Percentiles rank a stretch among this genome's conserved stretches.
These are phyloP conservation scores for Alectura lathami DNA, from an alignment of 2,113 vertebrate genomes.

Conservation along the genomic window DNA sequence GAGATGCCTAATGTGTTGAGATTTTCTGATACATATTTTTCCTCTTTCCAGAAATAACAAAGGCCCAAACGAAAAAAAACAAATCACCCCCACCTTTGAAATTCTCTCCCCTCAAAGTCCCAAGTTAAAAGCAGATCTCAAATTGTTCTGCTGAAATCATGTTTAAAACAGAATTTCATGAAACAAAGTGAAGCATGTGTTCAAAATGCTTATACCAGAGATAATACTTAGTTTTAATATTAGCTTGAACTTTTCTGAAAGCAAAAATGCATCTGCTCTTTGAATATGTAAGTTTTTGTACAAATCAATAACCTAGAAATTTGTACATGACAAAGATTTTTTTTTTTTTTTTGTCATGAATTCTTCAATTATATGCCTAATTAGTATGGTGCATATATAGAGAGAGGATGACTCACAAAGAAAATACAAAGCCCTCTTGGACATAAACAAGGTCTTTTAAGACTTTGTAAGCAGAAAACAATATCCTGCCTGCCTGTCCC, in stretches of 20 bases:
- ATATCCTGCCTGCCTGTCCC: not conserved
- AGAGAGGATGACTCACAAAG: not conserved
- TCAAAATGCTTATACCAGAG: not conserved
- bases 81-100: not conserved
- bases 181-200: not conserved
- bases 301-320: not conserved
- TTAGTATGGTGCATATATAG: not conserved
- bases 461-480: not conserved
- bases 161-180: slow-evolving; percentile 1
- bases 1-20: not conserved
- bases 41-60: not conserved
- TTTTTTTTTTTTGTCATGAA: not conserved
- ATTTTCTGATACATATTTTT: not conserved
- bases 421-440: not conserved
- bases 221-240: not conserved
- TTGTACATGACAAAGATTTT: not conserved
- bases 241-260: not conserved
- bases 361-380: not conserved
- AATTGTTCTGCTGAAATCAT: slow-evolving; percentile 44
- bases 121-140: not conserved
- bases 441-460: not conserved
- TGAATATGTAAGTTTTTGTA: not conserved
- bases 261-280: not conserved
- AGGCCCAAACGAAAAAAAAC: not conserved
- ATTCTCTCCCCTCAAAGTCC: not conserved